Conservation (phyloP, 2,113 vertebrate species). For the Corythaeola cristata region DNA sequence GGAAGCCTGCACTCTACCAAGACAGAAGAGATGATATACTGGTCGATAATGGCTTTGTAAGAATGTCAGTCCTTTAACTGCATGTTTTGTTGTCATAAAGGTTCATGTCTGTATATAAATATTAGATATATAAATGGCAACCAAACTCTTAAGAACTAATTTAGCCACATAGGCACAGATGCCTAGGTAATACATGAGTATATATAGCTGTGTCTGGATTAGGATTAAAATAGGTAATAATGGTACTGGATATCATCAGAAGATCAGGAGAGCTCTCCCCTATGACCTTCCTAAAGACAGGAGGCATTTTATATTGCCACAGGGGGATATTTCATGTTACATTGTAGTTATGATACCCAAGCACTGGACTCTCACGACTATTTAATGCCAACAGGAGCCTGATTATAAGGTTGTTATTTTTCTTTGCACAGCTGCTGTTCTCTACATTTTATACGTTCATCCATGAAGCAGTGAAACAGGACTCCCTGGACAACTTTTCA, state of each 20-base stretch:
- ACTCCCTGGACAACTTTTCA: conserved; percentile 36
- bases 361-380: conserved; percentile 38
- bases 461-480: neutral
- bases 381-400: conserved; percentile 54
- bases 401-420: conserved; percentile 60
- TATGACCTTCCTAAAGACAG: conserved; percentile 5
- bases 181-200: neutral
- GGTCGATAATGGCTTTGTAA: neutral
- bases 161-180: neutral
- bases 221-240: neutral
- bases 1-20: neutral
- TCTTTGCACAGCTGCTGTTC: conserved; percentile 63
- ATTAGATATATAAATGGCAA: neutral
- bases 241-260: neutral
- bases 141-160: conserved; percentile 9
- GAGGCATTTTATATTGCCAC: neutral
- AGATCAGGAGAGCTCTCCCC: conserved; percentile 3
- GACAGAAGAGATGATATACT: neutral
- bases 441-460: neutral
- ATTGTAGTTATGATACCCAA: neutral
- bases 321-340: neutral
- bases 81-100: conserved; percentile 5
- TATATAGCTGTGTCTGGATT: neutral
- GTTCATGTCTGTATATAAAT: neutral
- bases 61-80: neutral